These are phyloP conservation scores for Notospermus geniculatus DNA, from an alignment of 1,140 invertebrate genomes.

Conservation along the genomic window DNA sequence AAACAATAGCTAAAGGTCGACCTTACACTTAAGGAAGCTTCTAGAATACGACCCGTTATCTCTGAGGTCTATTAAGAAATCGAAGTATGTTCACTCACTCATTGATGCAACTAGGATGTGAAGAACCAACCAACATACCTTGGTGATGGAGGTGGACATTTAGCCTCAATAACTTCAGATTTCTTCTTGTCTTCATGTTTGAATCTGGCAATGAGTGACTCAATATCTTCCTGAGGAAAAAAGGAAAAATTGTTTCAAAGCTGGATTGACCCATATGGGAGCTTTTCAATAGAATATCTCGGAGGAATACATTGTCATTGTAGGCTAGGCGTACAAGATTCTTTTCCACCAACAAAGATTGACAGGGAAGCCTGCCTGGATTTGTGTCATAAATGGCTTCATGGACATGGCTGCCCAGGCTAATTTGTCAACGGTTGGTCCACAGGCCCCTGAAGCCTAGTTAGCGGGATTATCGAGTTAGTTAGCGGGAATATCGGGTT, in stretches of 20 bases:
- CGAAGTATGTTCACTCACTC: not conserved
- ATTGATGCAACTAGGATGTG: not conserved
- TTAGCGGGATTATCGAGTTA: too few species aligned
- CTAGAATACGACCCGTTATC: too few species aligned
- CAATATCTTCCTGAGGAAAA: slow-evolving; percentile 77
- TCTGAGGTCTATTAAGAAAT: slow-evolving; percentile 1
- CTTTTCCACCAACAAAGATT: too few species aligned
- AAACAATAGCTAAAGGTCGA: too few species aligned
- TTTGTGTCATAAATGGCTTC: too few species aligned
- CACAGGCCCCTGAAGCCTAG: too few species aligned
- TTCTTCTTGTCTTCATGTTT: slow-evolving; percentile 74
- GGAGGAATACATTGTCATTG: not conserved
- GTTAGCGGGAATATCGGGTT: too few species aligned
- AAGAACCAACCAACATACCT: slow-evolving; percentile 33
- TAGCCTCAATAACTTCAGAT: slow-evolving; percentile 69
- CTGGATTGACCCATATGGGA: too few species aligned
- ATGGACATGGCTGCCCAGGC: too few species aligned
- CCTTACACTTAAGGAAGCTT: too few species aligned
- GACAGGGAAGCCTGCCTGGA: too few species aligned
- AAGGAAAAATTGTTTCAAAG: slow-evolving; percentile 8
- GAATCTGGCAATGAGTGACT: slow-evolving; percentile 76
- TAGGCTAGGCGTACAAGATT: not conserved
- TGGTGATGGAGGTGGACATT: slow-evolving; percentile 63
- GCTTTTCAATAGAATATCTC: not conserved
- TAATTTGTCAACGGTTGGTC: too few species aligned